Base-by-base conservation (phyloP, 1,140 invertebrate species). In the Spodoptera frugiperda region DNA sequence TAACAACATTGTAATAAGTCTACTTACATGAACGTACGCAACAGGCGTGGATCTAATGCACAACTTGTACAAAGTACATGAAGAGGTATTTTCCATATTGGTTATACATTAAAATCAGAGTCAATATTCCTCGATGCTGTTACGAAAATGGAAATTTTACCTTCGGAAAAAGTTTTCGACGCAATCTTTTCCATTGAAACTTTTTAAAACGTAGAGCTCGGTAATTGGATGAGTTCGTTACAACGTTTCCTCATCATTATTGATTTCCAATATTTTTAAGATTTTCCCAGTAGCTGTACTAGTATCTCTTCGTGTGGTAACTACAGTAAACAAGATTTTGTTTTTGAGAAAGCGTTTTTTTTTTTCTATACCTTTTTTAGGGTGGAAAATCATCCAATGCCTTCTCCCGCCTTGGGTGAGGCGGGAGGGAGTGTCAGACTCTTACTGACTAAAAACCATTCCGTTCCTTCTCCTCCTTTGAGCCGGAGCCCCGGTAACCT, bases 221-320 rank as follows among this genome's bases (percentile, higher is more conserved):
- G 15, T 63, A 63, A 63, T 63, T 63, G 33, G 15, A 44, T 63
- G 59, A 63, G 15, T 63, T 63, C 15, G 59, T 46, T 63, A 19
- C 59, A 25, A 17, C 30, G 15, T 63, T 12, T 19, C n/a, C 9
- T 44, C 2, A 63, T 14, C 25, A 17, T n/a, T 63, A 63, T 63
- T 44, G 59, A 63, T 63, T 63, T 44, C 59, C 59, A 10, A 63
- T 63, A 63, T 63, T 63, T 63, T 44, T 9, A 2, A 39, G 14
- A 39, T 39, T 15, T 61, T 59, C n/a, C 1, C 55, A 39, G 5
- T 39, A 39, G 6, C 57, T 6, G n/a, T 14, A 61, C 39, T 8
- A 17, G 3, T 39, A 5, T 39, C 6, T 39, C 39, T 14, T 17
- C 2, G 3, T n/a, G 5, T 54, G 15, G 53, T 11, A 21, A 2